Percentiles rank a stretch among this genome's conserved stretches.
phyloP scores from a whole-genome alignment of 2,888 invertebrate species.

The Allolobophora icterica region DNA sequence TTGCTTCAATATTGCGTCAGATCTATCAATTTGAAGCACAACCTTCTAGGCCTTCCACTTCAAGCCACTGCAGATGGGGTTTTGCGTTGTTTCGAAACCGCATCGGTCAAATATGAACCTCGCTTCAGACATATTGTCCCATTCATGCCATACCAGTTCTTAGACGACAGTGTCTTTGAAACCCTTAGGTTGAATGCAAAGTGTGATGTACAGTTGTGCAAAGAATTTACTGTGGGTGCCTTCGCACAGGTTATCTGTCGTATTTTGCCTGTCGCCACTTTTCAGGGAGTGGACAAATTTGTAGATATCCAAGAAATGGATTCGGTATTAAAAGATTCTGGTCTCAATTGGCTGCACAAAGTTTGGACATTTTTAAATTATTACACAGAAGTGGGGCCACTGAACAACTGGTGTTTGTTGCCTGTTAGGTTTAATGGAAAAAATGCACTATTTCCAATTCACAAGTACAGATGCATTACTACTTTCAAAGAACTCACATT shows the following conservation, averaged over 20 bases:
- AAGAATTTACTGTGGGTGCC: slow-evolving; percentile 42
- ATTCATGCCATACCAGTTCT: slow-evolving; percentile 43
- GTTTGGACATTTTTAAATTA: slow-evolving; percentile 5
- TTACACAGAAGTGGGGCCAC: slow-evolving; percentile 31
- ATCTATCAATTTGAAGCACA: neutral
- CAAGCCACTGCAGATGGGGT: slow-evolving; percentile 46
- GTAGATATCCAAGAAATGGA: neutral
- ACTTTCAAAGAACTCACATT: neutral
- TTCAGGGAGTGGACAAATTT: neutral
- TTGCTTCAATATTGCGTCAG: neutral
- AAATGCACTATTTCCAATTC: slow-evolving; percentile 19
- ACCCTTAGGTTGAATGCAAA: slow-evolving; percentile 37
- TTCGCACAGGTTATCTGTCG: slow-evolving; percentile 44
- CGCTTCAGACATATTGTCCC: slow-evolving; percentile 46
- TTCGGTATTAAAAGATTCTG: neutral
- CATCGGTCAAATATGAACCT: slow-evolving; percentile 45
- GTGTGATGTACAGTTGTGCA: slow-evolving; percentile 37
- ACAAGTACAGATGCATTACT: neutral
- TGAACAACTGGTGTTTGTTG: slow-evolving; percentile 48
- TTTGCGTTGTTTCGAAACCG: slow-evolving; percentile 44
- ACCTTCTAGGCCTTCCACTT: slow-evolving; percentile 45
- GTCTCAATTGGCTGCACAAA: neutral
- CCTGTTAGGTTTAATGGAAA: slow-evolving; percentile 35
- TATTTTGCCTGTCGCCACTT: slow-evolving; percentile 32
- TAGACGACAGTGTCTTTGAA: slow-evolving; percentile 41